Evolutionary conservation across 2,888 invertebrate species (phyloP).

Genomic region (Tribolium freemani): DNA sequence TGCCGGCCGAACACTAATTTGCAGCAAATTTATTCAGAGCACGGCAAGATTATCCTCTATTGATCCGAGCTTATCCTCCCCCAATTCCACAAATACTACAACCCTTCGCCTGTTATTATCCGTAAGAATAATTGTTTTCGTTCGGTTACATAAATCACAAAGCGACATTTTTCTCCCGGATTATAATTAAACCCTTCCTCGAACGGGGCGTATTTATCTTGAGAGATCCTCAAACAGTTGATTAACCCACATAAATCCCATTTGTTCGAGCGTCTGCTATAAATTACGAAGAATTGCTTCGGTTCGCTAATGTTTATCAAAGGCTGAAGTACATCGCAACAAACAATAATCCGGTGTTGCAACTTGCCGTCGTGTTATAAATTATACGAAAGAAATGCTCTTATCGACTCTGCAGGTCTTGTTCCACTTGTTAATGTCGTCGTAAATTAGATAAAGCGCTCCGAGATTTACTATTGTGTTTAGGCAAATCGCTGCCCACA

Average conservation of each 20-base stretch:
- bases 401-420: constrained; percentile 24
- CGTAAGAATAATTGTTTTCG: constrained; percentile 37
- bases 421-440: constrained; percentile 33
- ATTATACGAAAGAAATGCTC: constrained; percentile 15
- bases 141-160: constrained; percentile 35
- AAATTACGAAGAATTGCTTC: constrained; percentile 35
- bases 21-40: not conserved
- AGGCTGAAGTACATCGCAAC: constrained; percentile 11
- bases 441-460: constrained; percentile 30
- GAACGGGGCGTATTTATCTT: constrained; percentile 36
- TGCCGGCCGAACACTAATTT: too few species aligned
- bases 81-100: not conserved
- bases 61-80: not conserved
- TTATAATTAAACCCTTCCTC: constrained; percentile 42
- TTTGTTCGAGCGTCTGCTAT: constrained; percentile 28
- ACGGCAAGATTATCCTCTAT: not conserved
- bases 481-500: not conserved
- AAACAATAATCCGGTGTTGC: constrained; percentile 27
- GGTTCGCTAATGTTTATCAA: constrained; percentile 37
- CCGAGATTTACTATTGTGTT: constrained; percentile 23
- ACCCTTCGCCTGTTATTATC: constrained; percentile 5
- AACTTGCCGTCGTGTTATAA: constrained; percentile 9
- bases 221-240: constrained; percentile 35
- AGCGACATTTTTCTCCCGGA: constrained; percentile 37
- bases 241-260: constrained; percentile 40